Percentiles rank a stretch among this genome's conserved stretches.
Conservation (phyloP, 2,888 invertebrate genomes). For the Antheraea assamensis region DNA sequence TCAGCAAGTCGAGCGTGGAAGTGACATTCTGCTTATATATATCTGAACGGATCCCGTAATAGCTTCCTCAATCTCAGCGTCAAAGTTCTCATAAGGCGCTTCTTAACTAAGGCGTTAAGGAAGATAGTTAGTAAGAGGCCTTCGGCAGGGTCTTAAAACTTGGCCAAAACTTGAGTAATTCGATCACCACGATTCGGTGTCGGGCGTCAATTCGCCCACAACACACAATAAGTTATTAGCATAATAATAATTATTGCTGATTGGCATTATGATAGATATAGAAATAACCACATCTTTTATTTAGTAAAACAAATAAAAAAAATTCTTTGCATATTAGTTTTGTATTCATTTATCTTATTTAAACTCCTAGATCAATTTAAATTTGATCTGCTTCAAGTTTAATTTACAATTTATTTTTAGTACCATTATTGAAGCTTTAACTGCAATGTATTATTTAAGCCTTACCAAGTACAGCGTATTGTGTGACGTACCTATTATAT, state of each 20-base stretch:
- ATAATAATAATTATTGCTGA: conserved; percentile 58
- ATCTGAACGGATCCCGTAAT: conserved; percentile 78
- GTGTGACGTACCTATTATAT: no score
- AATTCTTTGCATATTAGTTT: not conserved
- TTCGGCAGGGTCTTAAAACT: conserved; percentile 79
- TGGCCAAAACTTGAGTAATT: conserved; percentile 75
- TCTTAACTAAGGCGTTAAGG: conserved; percentile 81
- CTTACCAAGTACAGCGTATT: no score
- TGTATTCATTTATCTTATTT: not conserved
- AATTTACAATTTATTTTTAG: not conserved
- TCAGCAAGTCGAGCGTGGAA: conserved; percentile 77
- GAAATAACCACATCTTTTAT: not conserved
- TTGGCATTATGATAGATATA: not conserved
- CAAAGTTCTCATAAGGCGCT: conserved; percentile 81
- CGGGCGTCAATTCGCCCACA: conserved; percentile 66
- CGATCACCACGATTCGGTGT: conserved; percentile 68
- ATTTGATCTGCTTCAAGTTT: not conserved
- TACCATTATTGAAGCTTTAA: no score
- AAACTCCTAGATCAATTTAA: not conserved
- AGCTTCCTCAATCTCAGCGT: conserved; percentile 81
- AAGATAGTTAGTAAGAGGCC: conserved; percentile 79
- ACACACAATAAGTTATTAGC: conserved; percentile 76
- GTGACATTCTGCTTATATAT: conserved; percentile 80
- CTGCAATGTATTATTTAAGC: no score
- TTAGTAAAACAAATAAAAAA: not conserved